phyloP scores from a whole-genome alignment of 1,140 invertebrate genomes.

The Pseudomyrmex cubaensis region DNA sequence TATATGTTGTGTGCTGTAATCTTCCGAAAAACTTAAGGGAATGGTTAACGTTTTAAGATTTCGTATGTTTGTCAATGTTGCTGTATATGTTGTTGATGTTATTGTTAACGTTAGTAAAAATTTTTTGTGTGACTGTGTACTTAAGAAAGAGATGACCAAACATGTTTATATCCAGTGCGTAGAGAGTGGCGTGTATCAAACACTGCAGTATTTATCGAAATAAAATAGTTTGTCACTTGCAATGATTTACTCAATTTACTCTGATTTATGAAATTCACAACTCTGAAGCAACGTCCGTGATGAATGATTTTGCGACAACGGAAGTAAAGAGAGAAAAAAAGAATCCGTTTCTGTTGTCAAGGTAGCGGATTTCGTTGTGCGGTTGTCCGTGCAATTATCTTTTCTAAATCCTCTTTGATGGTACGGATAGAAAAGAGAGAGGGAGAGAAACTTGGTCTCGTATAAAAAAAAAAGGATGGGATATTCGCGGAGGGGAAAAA shows the following conservation, averaged over 20 bases:
- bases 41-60: too few relatives aligned
- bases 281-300: not conserved
- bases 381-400: not conserved
- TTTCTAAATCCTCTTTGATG: not conserved
- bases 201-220: slow-evolving; percentile 13
- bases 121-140: too few relatives aligned
- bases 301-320: not conserved
- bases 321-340: not conserved
- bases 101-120: too few relatives aligned
- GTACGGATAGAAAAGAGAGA: not conserved
- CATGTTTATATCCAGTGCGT: not conserved
- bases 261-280: too few relatives aligned
- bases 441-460: not conserved
- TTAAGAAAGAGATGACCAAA: not conserved
- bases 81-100: too few relatives aligned
- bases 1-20: too few relatives aligned
- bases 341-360: not conserved
- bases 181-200: not conserved
- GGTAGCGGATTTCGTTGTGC: not conserved
- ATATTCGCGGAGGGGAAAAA: slow-evolving; percentile 22
- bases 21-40: too few relatives aligned
- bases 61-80: too few relatives aligned
- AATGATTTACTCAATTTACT: too few relatives aligned
- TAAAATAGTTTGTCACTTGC: slow-evolving; percentile 18
- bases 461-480: slow-evolving; percentile 15